A percentile compares a stretch with the other conserved stretches of the same genome.
These are phyloP conservation scores for Hyles euphorbiae DNA, from an alignment of 1,140 invertebrate genomes.

Conservation along the genomic window DNA sequence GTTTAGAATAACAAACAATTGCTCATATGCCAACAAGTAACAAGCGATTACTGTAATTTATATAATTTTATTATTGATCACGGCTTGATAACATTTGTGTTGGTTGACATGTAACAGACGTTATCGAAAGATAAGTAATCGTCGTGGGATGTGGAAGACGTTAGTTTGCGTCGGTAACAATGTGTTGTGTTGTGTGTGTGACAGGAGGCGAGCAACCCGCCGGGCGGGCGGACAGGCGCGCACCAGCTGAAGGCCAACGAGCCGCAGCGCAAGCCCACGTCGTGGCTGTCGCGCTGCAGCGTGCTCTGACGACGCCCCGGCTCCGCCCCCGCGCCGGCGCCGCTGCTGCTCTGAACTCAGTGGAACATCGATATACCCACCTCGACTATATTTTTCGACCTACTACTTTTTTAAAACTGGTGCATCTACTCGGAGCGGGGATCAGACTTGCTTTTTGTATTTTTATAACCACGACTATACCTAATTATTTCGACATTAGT, in stretches of 20 bases:
- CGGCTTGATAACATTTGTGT: no score
- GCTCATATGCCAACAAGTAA: no score
- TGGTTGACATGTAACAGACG: no score
- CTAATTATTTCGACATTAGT: conserved; percentile 25
- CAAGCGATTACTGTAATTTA: no score
- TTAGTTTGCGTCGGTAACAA: neutral
- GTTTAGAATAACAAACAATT: no score
- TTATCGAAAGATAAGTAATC: no score
- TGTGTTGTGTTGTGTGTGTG: conserved; percentile 5
- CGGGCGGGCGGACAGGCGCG: conserved; percentile 78
- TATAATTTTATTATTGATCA: no score
- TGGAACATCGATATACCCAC: conserved; percentile 31
- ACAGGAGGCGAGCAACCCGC: conserved; percentile 88
- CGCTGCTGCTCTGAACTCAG: conserved; percentile 1
- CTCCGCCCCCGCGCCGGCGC: conserved; percentile 9
- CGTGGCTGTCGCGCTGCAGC: conserved; percentile 84
- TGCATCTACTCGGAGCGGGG: conserved; percentile 45
- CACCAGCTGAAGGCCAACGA: conserved; percentile 83
- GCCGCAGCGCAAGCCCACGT: conserved; percentile 82
- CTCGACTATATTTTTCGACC: conserved; percentile 67
- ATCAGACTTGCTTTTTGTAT: conserved; percentile 71
- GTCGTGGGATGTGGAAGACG: no score
- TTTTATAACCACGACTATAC: conserved; percentile 62
- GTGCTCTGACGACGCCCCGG: conserved; percentile 80
- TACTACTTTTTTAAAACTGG: conserved; percentile 49